phyloP scores from a whole-genome alignment of 1,140 invertebrate species.

The Camponotus floridanus region DNA sequence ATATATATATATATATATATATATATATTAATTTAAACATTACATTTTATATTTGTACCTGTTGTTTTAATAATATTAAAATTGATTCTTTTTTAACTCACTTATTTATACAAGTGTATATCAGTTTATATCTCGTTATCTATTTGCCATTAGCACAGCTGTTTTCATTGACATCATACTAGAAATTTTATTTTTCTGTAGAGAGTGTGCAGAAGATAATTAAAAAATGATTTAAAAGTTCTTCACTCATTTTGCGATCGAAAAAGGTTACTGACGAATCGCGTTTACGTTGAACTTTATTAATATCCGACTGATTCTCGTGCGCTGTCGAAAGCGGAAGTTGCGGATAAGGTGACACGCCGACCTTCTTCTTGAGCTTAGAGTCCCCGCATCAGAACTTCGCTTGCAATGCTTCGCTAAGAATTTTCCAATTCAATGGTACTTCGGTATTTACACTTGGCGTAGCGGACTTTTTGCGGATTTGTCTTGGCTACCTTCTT shows the following conservation, averaged over 20 bases:
- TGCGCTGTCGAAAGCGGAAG: constrained; percentile 42
- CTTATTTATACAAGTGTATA: not conserved
- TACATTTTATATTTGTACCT: not conserved
- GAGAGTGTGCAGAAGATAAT: constrained; percentile 3
- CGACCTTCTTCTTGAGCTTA: constrained; percentile 50
- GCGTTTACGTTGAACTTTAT: constrained; percentile 66
- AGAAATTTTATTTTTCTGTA: constrained; percentile 65
- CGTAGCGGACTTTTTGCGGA: constrained; percentile 48
- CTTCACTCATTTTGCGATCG: not conserved
- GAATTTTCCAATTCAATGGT: constrained; percentile 61
- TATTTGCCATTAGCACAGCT: constrained; percentile 33
- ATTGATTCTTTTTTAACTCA: not conserved
- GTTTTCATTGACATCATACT: constrained; percentile 13
- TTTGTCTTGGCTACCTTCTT: constrained; percentile 42
- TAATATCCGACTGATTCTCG: constrained; percentile 71
- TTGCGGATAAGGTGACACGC: constrained; percentile 37
- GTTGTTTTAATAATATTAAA: not conserved
- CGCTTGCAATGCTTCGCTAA: constrained; percentile 24
- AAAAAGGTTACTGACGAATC: constrained; percentile 45
- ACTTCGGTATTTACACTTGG: constrained; percentile 53
- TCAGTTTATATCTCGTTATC: not conserved
- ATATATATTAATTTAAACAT: not conserved
- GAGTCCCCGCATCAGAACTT: constrained; percentile 37
- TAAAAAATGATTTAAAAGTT: constrained; percentile 62
- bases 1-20: too few species aligned